A percentile compares a stretch with the other conserved stretches of the same genome.
Evolutionary conservation across 1,140 invertebrate genomes (phyloP).

Genomic region (Marisa cornuarietis): DNA sequence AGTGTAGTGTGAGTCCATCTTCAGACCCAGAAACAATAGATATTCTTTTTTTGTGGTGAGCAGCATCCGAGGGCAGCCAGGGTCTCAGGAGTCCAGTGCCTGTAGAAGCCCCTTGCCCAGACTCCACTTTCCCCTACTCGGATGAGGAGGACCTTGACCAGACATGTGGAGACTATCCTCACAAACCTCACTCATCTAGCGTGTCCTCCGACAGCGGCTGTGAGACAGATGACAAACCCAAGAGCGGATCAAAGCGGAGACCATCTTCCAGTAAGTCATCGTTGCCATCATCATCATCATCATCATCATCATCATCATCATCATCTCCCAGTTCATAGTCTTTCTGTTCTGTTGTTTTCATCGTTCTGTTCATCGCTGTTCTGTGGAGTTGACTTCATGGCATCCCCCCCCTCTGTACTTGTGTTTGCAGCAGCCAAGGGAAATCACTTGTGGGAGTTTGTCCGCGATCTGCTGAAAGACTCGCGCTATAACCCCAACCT

Average conservation of each 20-base stretch:
- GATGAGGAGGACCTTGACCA: background rate
- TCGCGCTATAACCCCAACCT: slow-evolving; percentile 50
- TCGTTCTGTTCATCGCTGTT: too few species aligned
- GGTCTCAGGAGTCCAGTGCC: background rate
- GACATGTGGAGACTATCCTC: background rate
- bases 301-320: too few species aligned
- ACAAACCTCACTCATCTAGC: background rate
- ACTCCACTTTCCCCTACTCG: background rate
- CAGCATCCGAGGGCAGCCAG: background rate
- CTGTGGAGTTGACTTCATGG: too few species aligned
- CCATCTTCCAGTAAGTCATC: slow-evolving; percentile 1
- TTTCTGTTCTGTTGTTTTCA: too few species aligned
- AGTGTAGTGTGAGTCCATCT: too few species aligned
- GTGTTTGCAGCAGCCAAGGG: slow-evolving; percentile 46
- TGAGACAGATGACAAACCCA: background rate
- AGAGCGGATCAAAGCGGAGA: background rate
- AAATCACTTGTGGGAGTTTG: slow-evolving; percentile 63
- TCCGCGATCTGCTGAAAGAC: slow-evolving; percentile 56
- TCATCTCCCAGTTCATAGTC: too few species aligned
- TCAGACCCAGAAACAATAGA: background rate
- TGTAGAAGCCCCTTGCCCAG: background rate
- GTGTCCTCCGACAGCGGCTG: slow-evolving; percentile 15
- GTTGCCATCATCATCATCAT: too few species aligned
- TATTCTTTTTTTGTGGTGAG: background rate
- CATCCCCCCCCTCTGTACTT: background rate